Percentiles rank a stretch among this genome's conserved stretches.
Evolutionary conservation across 2,113 vertebrate genomes (phyloP).

Genomic region (Tretioscincus oriximinensis): DNA sequence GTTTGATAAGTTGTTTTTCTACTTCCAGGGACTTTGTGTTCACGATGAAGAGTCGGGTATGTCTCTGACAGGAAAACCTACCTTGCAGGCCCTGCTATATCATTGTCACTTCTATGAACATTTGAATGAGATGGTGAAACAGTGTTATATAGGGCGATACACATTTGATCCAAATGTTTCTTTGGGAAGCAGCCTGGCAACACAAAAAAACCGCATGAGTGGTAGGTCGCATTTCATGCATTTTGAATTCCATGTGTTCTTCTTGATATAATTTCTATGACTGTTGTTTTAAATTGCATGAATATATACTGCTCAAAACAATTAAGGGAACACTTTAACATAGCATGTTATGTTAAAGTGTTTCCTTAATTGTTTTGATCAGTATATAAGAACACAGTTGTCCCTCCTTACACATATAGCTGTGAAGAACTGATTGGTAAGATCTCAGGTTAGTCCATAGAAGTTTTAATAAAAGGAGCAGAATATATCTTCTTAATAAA

Average conservation of each 20-base stretch:
- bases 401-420: no score
- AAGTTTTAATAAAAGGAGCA: no score
- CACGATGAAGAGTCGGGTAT: constrained; percentile 89
- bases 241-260: constrained; percentile 7
- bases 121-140: constrained; percentile 77
- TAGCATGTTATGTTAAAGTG: no score
- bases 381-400: no score
- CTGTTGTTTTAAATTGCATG: not conserved
- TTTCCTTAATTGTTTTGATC: no score
- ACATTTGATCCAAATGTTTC: constrained; percentile 72
- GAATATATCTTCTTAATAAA: no score
- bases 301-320: no score
- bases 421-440: no score
- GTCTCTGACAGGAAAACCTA: constrained; percentile 84
- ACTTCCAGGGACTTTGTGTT: constrained; percentile 86
- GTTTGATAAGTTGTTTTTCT: not conserved
- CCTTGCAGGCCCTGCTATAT: constrained; percentile 85
- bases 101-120: constrained; percentile 91
- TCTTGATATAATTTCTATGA: not conserved
- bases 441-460: no score
- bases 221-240: constrained; percentile 49
- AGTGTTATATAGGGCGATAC: constrained; percentile 80
- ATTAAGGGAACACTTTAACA: no score
- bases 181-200: constrained; percentile 16
- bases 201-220: constrained; percentile 36